Conservation (phyloP, 2,113 vertebrate species). For the Trachemys scripta region DNA sequence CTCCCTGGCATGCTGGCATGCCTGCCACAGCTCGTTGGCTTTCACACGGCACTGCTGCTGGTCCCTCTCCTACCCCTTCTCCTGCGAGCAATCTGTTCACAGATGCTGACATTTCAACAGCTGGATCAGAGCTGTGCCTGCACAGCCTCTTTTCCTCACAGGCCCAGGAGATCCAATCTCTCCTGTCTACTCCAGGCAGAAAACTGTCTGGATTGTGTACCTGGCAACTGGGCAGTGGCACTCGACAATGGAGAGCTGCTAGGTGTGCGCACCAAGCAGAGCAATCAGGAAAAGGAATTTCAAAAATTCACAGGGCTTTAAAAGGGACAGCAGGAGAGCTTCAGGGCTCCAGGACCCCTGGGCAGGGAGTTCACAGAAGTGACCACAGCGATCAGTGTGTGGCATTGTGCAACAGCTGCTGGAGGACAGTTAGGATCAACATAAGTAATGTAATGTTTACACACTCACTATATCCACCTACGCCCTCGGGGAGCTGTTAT, state of each 20-base stretch:
- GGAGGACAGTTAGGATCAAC: not conserved
- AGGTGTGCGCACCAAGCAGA: not conserved
- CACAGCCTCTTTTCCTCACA: not conserved
- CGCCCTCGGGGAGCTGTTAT: not conserved
- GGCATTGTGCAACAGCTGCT: not conserved
- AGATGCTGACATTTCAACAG: not conserved
- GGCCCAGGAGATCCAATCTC: not conserved
- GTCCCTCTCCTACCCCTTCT: not conserved
- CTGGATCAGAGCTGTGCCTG: not conserved
- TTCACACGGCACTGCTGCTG: not conserved
- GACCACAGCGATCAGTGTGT: not conserved
- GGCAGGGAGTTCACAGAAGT: not conserved
- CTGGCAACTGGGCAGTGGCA: not conserved
- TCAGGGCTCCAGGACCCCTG: not conserved
- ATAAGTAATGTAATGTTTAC: not conserved
- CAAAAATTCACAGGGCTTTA: not conserved
- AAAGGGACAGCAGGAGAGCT: not conserved
- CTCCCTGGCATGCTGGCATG: not conserved
- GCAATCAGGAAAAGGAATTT: not conserved
- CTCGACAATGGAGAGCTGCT: not conserved
- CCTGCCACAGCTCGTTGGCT: not conserved
- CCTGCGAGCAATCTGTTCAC: not conserved
- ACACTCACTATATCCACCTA: not conserved
- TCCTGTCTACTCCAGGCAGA: not conserved
- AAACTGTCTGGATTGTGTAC: too few species aligned